phyloP scores from a whole-genome alignment of 2,888 invertebrate genomes.

The Amphipyra tragopoginis region DNA sequence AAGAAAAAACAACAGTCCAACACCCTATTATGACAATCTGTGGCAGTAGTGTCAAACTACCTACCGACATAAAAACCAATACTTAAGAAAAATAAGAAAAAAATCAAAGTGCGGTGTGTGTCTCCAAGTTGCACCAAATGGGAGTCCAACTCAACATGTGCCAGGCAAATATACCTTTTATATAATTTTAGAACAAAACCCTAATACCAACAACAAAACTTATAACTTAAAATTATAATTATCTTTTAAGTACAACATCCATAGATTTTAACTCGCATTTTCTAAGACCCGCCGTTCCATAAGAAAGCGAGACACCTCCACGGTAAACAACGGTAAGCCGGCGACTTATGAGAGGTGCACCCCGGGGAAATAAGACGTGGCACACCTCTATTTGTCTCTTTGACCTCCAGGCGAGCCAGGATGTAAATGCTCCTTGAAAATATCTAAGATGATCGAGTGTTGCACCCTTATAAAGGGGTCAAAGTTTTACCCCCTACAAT shows the following conservation, averaged over 20 bases:
- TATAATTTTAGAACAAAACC: no score
- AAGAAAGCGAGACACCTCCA: slow-evolving; percentile 43
- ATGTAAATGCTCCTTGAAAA: slow-evolving; percentile 37
- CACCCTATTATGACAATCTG: no score
- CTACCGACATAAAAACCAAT: no score
- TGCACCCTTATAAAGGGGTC: not conserved
- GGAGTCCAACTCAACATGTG: no score
- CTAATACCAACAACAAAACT: no score
- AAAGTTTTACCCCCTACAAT: no score
- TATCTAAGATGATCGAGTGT: slow-evolving; percentile 38
- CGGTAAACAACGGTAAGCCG: slow-evolving; percentile 58
- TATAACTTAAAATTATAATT: not conserved
- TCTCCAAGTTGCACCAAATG: no score
- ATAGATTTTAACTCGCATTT: slow-evolving; percentile 17
- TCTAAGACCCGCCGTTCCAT: slow-evolving; percentile 8
- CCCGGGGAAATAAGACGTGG: slow-evolving; percentile 78
- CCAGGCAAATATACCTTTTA: no score
- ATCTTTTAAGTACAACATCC: not conserved
- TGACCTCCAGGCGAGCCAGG: slow-evolving; percentile 44
- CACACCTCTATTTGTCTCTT: slow-evolving; percentile 69
- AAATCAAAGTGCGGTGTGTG: no score
- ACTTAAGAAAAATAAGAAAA: no score
- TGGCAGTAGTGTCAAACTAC: no score
- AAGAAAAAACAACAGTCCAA: no score
- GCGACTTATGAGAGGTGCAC: slow-evolving; percentile 67